A percentile compares a stretch with the other conserved stretches of the same genome.
These are phyloP conservation scores for Lapara coniferarum DNA, from an alignment of 2,888 invertebrate genomes.

Conservation along the genomic window DNA sequence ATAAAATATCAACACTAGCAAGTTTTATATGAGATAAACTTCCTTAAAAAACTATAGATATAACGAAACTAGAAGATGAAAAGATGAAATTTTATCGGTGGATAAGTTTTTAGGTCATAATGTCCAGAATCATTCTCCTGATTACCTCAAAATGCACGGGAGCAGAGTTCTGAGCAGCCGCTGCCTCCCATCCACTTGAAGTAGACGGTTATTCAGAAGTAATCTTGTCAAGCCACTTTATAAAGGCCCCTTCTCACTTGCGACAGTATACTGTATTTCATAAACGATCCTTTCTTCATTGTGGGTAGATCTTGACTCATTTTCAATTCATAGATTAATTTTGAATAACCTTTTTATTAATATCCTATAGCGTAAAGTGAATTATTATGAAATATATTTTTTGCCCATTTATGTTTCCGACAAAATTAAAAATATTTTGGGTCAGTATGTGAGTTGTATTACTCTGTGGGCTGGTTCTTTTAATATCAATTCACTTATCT, in stretches of 20 bases:
- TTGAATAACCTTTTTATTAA: slow-evolving; percentile 21
- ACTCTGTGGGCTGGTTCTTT: neutral
- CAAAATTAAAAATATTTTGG: neutral
- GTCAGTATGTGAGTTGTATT: neutral
- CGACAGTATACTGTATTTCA: neutral
- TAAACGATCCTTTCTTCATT: neutral
- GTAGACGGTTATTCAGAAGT: slow-evolving; percentile 17
- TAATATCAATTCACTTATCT: slow-evolving; percentile 19
- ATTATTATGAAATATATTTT: slow-evolving; percentile 7
- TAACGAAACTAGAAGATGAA: neutral
- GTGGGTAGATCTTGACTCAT: neutral
- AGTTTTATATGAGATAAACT: neutral
- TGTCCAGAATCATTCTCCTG: slow-evolving; percentile 32
- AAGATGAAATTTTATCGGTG: slow-evolving; percentile 1
- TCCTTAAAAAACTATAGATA: neutral
- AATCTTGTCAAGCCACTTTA: neutral
- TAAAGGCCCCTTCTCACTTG: neutral
- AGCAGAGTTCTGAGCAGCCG: neutral
- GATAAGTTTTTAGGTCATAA: neutral
- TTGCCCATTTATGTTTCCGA: neutral
- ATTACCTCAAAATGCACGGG: slow-evolving; percentile 1
- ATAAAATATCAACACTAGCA: neutral
- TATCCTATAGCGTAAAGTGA: slow-evolving; percentile 21
- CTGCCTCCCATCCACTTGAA: neutral
- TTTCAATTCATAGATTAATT: slow-evolving; percentile 1